A percentile compares a stretch with the other conserved stretches of the same genome.
phyloP scores from a whole-genome alignment of 2,888 invertebrate species.

The Cephus runcator region DNA sequence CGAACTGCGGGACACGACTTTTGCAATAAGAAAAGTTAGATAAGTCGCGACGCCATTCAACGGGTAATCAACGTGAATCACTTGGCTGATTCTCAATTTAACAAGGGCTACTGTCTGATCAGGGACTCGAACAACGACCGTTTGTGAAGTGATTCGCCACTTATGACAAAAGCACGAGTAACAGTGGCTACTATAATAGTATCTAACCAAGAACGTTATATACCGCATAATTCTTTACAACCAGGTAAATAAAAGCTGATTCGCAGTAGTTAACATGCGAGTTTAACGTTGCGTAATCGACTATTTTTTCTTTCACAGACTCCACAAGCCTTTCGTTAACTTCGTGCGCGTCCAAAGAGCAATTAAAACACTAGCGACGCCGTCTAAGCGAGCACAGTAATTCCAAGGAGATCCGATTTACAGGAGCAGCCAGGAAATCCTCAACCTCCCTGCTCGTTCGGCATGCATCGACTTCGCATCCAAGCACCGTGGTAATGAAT shows the following conservation, averaged over 20 bases:
- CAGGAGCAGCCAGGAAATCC: not conserved
- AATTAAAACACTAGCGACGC: not conserved
- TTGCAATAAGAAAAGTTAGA: too few relatives aligned
- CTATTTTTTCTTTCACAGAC: too few relatives aligned
- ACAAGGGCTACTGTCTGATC: conserved; percentile 63
- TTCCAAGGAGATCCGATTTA: not conserved
- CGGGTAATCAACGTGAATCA: conserved; percentile 65
- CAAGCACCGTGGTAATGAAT: conserved; percentile 53
- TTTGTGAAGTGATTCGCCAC: conserved; percentile 24
- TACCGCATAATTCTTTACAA: too few relatives aligned
- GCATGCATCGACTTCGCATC: conserved; percentile 34
- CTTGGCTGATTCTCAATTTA: conserved; percentile 64
- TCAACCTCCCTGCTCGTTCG: not conserved
- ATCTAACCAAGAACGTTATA: too few relatives aligned
- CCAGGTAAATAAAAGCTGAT: too few relatives aligned
- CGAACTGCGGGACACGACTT: too few relatives aligned
- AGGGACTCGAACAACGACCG: conserved; percentile 56
- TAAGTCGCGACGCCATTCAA: conserved; percentile 45
- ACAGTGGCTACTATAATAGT: too few relatives aligned
- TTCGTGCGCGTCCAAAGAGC: too few relatives aligned
- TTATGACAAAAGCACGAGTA: too few relatives aligned
- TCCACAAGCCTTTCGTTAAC: too few relatives aligned
- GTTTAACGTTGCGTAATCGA: too few relatives aligned
- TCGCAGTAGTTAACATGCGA: too few relatives aligned
- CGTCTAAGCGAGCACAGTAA: not conserved